A percentile compares a stretch with the other conserved stretches of the same genome.
Evolutionary conservation across 2,797 vertebrate genomes (phyloP).

Genomic region (Muscicapa striata): DNA sequence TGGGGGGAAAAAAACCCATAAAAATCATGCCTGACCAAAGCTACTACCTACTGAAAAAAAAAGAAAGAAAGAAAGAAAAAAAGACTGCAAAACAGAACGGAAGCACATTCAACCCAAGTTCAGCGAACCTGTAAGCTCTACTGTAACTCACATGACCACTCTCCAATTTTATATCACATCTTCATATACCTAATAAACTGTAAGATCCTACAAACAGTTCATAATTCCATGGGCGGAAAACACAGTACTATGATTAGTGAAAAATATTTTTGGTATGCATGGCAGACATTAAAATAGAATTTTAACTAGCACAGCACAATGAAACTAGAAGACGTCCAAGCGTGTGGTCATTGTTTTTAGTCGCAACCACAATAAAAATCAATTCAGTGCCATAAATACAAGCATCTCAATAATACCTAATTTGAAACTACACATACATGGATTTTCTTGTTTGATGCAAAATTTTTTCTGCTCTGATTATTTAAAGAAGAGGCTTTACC

Average conservation of each 20-base stretch:
- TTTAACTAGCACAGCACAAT: background rate
- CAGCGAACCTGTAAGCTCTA: background rate
- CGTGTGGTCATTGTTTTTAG: background rate
- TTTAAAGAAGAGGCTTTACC: background rate
- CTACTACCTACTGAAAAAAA: background rate
- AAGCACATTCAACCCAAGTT: background rate
- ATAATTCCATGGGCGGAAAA: background rate
- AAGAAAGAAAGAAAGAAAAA: background rate
- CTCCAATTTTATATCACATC: rapidly evolving
- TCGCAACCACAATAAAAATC: background rate
- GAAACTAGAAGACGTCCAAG: background rate
- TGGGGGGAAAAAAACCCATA: rapidly evolving
- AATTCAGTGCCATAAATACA: background rate
- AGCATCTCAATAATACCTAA: background rate
- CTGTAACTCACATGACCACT: background rate
- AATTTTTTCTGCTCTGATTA: background rate
- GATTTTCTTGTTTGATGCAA: background rate
- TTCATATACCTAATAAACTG: background rate
- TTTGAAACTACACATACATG: background rate
- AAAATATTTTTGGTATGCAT: background rate
- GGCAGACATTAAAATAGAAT: background rate
- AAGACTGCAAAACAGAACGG: background rate
- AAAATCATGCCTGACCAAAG: background rate
- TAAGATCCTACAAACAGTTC: background rate
- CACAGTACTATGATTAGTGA: background rate